Conservation (phyloP, 2,113 vertebrate genomes). For the Mustelus asterias region DNA sequence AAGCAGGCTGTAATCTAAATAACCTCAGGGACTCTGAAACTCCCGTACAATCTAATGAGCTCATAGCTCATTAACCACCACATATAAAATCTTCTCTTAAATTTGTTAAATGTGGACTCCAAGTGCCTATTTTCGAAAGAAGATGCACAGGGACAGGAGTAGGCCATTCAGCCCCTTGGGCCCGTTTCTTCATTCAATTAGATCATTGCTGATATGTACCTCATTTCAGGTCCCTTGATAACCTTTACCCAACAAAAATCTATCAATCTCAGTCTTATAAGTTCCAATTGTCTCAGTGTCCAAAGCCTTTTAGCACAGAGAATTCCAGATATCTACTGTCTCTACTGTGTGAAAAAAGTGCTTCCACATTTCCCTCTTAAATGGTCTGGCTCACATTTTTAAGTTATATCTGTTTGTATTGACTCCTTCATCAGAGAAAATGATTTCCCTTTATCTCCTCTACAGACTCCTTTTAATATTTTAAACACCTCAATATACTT, state of each 20-base stretch:
- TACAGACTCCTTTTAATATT: not conserved
- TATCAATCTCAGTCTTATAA: not conserved
- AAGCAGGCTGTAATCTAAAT: slow-evolving; percentile 31
- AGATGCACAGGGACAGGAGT: not conserved
- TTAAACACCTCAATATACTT: not conserved
- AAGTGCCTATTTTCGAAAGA: slow-evolving; percentile 14
- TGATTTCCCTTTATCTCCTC: not conserved
- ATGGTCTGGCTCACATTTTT: not conserved
- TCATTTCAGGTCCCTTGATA: not conserved
- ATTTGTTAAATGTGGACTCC: not conserved
- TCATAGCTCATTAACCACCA: slow-evolving; percentile 30
- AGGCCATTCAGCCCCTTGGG: slow-evolving; percentile 8
- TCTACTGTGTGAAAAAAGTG: not conserved
- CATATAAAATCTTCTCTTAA: not conserved
- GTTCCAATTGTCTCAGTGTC: not conserved
- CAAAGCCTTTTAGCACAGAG: not conserved
- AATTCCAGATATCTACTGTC: not conserved
- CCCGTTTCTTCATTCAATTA: not conserved
- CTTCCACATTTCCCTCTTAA: not conserved
- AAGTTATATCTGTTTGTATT: not conserved
- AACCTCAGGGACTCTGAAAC: slow-evolving; percentile 33
- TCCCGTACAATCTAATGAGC: slow-evolving; percentile 25
- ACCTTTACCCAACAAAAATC: not conserved
- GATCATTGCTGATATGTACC: not conserved
- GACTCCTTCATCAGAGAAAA: not conserved